These are phyloP conservation scores for Gadus chalcogrammus DNA, from an alignment of 2,113 vertebrate genomes.

Conservation along the genomic window DNA sequence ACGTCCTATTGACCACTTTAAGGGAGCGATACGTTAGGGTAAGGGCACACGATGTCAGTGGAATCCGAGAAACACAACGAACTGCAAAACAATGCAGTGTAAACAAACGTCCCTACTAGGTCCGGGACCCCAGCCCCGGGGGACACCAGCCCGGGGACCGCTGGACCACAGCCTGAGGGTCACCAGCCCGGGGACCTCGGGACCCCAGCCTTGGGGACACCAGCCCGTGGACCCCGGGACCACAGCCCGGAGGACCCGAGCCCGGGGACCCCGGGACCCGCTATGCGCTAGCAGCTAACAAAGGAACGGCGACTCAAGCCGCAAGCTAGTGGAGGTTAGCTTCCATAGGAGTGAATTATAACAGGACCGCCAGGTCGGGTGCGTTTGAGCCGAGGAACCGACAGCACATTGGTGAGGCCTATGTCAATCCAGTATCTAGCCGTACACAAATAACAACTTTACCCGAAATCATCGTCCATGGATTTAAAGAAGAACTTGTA, in stretches of 20 bases:
- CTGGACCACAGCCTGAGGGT: constrained; percentile 25
- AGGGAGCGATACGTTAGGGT: background rate
- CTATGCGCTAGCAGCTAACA: constrained; percentile 66
- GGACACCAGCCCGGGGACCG: no score
- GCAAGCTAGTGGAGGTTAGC: constrained; percentile 18
- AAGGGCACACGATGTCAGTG: constrained; percentile 45
- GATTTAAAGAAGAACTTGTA: constrained; percentile 99
- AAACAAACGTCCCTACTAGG: constrained; percentile 57
- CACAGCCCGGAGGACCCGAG: constrained; percentile 26
- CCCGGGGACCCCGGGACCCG: background rate
- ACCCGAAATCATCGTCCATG: constrained; percentile 98
- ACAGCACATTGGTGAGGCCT: background rate
- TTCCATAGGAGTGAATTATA: no score
- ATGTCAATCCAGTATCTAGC: constrained; percentile 31
- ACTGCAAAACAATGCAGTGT: constrained; percentile 53
- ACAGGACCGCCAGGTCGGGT: no score
- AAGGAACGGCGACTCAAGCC: constrained; percentile 44
- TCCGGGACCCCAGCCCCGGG: constrained; percentile 32
- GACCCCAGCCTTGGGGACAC: constrained; percentile 26
- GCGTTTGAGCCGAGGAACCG: no score
- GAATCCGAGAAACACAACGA: constrained; percentile 2
- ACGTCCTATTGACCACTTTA: no score
- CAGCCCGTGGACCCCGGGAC: background rate
- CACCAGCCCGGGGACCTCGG: no score
- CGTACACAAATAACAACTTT: constrained; percentile 31